phyloP scores from a whole-genome alignment of 2,797 vertebrate genomes.

The Chelidonichthys spinosus region DNA sequence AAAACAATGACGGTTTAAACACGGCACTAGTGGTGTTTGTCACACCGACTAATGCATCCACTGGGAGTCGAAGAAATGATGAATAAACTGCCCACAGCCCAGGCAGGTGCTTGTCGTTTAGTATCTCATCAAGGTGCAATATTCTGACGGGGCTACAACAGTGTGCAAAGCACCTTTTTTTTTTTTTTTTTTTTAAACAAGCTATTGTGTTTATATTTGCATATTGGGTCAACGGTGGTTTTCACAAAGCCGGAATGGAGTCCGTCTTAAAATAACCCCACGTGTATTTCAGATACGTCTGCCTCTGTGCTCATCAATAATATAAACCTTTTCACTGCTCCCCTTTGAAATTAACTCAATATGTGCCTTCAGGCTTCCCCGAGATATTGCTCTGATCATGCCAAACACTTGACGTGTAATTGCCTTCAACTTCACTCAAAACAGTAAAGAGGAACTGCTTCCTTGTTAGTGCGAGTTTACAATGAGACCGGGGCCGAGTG shows the following conservation, averaged over 20 bases:
- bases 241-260: slow-evolving; percentile 16
- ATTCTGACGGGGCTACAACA: slow-evolving; percentile 38
- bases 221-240: slow-evolving; percentile 52
- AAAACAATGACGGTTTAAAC: slow-evolving; percentile 36
- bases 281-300: not conserved
- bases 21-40: slow-evolving; percentile 29
- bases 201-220: slow-evolving; percentile 50
- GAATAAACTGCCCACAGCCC: slow-evolving; percentile 40
- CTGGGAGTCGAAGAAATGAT: slow-evolving; percentile 10
- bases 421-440: slow-evolving; percentile 57
- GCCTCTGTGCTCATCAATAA: slow-evolving; percentile 45
- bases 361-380: slow-evolving; percentile 56
- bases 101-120: slow-evolving; percentile 54
- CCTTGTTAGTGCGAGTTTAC: slow-evolving; percentile 35
- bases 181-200: slow-evolving; percentile 34
- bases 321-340: slow-evolving; percentile 33
- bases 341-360: slow-evolving; percentile 63
- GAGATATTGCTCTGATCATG: slow-evolving; percentile 71
- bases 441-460: slow-evolving; percentile 39
- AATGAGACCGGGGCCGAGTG: slow-evolving; percentile 25
- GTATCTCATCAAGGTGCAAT: slow-evolving; percentile 46
- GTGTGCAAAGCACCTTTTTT: slow-evolving; percentile 34
- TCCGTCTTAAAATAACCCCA: slow-evolving; percentile 35
- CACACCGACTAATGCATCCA: slow-evolving; percentile 33
- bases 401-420: slow-evolving; percentile 70